A percentile compares a stretch with the other conserved stretches of the same genome.
Evolutionary conservation across 2,888 invertebrate species (phyloP).

Genomic region (Polietes domitor): DNA sequence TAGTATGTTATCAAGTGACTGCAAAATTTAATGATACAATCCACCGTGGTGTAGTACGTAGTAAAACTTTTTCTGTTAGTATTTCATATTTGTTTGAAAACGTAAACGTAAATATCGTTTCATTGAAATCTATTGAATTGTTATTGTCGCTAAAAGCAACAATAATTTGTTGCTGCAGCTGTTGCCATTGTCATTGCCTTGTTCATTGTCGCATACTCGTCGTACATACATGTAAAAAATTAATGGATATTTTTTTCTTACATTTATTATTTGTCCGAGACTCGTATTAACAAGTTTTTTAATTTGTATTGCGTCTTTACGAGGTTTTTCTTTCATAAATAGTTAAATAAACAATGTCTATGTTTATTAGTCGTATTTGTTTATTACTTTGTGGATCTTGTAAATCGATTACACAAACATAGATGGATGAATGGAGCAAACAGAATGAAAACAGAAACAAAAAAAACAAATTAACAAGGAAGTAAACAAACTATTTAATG

Average conservation of each 20-base stretch:
- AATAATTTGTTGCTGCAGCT: constrained; percentile 17
- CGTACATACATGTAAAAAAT: constrained; percentile 12
- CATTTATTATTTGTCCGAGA: constrained; percentile 32
- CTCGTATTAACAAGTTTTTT: constrained; percentile 47
- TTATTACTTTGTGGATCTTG: not conserved
- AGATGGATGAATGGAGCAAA: not conserved
- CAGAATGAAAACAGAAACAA: not conserved
- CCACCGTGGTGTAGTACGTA: too few species aligned
- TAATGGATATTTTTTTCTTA: constrained; percentile 32
- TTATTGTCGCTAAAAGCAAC: constrained; percentile 23
- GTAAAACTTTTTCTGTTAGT: not conserved
- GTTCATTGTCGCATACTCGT: too few species aligned
- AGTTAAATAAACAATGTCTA: constrained; percentile 14
- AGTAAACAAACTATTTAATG: too few species aligned
- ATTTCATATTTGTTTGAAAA: not conserved
- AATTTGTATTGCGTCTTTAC: not conserved
- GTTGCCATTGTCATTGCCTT: not conserved
- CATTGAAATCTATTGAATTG: not conserved
- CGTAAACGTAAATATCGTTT: not conserved
- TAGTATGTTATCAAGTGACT: too few species aligned
- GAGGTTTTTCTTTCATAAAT: not conserved
- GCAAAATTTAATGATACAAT: too few species aligned
- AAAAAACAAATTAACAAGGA: not conserved
- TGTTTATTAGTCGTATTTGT: not conserved
- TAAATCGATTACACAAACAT: not conserved